Percentiles rank a stretch among this genome's conserved stretches.
Evolutionary conservation across 2,888 invertebrate genomes (phyloP).

Genomic region (Dasypogon diadema): DNA sequence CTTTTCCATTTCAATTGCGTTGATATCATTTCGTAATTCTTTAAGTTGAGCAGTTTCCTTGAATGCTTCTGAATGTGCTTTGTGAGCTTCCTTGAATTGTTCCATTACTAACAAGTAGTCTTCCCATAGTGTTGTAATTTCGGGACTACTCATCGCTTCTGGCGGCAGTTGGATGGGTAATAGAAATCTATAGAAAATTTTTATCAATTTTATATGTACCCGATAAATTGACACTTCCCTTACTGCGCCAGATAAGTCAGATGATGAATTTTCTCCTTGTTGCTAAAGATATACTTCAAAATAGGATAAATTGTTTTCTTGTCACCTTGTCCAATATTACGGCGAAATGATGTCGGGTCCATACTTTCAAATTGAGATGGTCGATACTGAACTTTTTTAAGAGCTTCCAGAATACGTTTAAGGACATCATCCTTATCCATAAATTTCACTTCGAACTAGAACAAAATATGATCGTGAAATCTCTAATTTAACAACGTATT

Average conservation of each 20-base stretch:
- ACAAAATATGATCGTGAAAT: constrained; percentile 1
- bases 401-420: constrained; percentile 76
- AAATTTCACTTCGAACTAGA: constrained; percentile 76
- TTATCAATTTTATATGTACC: too few species aligned
- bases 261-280: constrained; percentile 80
- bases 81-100: constrained; percentile 84
- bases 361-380: constrained; percentile 71
- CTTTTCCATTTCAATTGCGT: constrained; percentile 88
- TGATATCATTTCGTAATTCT: constrained; percentile 86
- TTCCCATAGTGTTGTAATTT: constrained; percentile 77
- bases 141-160: constrained; percentile 81
- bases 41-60: constrained; percentile 76
- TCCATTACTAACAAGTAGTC: constrained; percentile 82
- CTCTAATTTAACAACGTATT: not conserved
- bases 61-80: constrained; percentile 75
- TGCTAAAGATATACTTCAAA: constrained; percentile 82
- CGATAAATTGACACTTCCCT: constrained; percentile 54
- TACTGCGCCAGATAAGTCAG: constrained; percentile 86
- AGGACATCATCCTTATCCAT: constrained; percentile 83
- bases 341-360: constrained; percentile 68
- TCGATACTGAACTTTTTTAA: constrained; percentile 84
- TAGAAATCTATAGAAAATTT: constrained; percentile 65
- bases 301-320: constrained; percentile 81
- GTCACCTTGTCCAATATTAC: constrained; percentile 74
- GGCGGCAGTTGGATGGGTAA: constrained; percentile 78